A percentile compares a stretch with the other conserved stretches of the same genome.
phyloP scores from a whole-genome alignment of 2,113 vertebrate genomes.

The Felis chaus region DNA sequence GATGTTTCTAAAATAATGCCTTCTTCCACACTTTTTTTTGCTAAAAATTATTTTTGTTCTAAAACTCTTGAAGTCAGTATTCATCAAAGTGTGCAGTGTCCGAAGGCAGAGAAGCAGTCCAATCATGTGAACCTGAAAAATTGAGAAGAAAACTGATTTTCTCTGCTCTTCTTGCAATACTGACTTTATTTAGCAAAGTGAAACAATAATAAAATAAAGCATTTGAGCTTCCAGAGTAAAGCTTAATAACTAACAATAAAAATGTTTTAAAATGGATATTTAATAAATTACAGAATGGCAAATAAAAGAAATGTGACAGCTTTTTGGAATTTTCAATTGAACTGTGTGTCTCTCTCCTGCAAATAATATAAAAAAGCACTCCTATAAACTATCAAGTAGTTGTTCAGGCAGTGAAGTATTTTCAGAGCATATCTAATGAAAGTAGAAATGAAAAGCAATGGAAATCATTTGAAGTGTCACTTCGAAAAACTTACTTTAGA shows the following conservation, averaged over 20 bases:
- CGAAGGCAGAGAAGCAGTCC: not conserved
- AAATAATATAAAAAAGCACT: not conserved
- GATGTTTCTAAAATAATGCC: not conserved
- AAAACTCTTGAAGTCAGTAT: not conserved
- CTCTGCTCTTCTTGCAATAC: not conserved
- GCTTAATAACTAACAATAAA: not conserved
- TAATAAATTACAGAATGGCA: not conserved
- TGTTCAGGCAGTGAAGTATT: not conserved
- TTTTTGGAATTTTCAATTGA: not conserved
- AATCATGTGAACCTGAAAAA: not conserved
- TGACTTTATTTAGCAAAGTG: constrained; percentile 31
- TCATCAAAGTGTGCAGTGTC: not conserved
- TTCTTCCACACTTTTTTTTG: not conserved
- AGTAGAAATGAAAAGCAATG: not conserved
- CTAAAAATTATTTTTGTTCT: not conserved
- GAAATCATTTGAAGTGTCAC: constrained; percentile 3
- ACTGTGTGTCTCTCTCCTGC: not conserved
- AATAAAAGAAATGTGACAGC: not conserved
- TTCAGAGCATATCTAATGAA: constrained; percentile 14
- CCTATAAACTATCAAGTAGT: not conserved
- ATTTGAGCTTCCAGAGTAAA: not conserved
- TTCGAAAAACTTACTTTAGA: not conserved
- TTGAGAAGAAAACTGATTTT: constrained; percentile 1
- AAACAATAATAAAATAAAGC: not conserved
- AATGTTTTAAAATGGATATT: not conserved